Percentiles rank a stretch among this genome's conserved stretches.
phyloP scores from a whole-genome alignment of 2,888 invertebrate genomes.

The Cephus pygmeus region DNA sequence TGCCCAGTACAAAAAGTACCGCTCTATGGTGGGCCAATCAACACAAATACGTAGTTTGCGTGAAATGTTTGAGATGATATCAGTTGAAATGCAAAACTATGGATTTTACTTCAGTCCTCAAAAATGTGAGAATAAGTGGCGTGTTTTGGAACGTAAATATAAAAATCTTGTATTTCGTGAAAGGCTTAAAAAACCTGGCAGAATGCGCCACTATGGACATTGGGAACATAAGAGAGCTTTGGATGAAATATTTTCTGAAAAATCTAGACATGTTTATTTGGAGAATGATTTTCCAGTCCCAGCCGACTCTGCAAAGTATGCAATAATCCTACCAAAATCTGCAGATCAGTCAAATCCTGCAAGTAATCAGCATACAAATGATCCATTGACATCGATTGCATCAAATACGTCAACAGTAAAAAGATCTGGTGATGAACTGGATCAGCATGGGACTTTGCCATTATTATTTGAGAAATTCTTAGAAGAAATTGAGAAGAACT shows the following conservation, averaged over 20 bases:
- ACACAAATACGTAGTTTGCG: slow-evolving; percentile 50
- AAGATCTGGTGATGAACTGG: slow-evolving; percentile 9
- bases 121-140: slow-evolving; percentile 61
- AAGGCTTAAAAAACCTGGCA: slow-evolving; percentile 54
- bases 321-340: slow-evolving; percentile 35
- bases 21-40: slow-evolving; percentile 53
- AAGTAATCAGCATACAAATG: slow-evolving; percentile 3
- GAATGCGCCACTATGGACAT: slow-evolving; percentile 56
- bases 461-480: slow-evolving; percentile 32
- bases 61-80: slow-evolving; percentile 60
- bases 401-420: neutral
- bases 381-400: slow-evolving; percentile 6
- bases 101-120: slow-evolving; percentile 55
- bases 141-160: slow-evolving; percentile 57
- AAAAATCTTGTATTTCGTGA: slow-evolving; percentile 56
- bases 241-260: slow-evolving; percentile 57
- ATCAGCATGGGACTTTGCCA: slow-evolving; percentile 19
- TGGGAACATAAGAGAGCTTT: slow-evolving; percentile 58
- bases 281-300: slow-evolving; percentile 39
- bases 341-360: slow-evolving; percentile 3
- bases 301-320: slow-evolving; percentile 29
- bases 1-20: slow-evolving; percentile 52
- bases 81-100: slow-evolving; percentile 50
- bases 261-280: slow-evolving; percentile 41
- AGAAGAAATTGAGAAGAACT: slow-evolving; percentile 38